These are phyloP conservation scores for Acanthosoma haemorrhoidale DNA, from an alignment of 2,888 invertebrate species.

Conservation along the genomic window DNA sequence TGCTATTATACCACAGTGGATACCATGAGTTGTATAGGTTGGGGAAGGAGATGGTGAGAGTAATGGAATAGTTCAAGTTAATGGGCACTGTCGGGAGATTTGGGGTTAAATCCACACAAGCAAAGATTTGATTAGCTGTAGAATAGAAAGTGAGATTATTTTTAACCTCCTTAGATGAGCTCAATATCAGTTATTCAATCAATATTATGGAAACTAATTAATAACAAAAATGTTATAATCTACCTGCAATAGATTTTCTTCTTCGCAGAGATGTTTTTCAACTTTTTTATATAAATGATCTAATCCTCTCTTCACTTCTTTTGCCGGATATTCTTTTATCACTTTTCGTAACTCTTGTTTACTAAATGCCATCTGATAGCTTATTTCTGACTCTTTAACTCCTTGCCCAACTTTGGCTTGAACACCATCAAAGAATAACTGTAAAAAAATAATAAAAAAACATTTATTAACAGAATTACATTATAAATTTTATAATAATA, in stretches of 20 bases:
- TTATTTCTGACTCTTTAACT: constrained; percentile 93
- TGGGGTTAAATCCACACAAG: too few relatives aligned
- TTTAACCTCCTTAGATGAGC: background rate
- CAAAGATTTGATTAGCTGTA: background rate
- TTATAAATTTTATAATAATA: background rate
- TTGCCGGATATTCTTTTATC: constrained; percentile 87
- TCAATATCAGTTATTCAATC: background rate
- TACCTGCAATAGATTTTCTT: constrained; percentile 81
- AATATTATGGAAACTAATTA: background rate
- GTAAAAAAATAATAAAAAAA: constrained; percentile 43
- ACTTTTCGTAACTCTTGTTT: constrained; percentile 94
- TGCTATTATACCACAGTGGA: too few relatives aligned
- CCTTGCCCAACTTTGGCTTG: constrained; percentile 88
- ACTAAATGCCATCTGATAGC: constrained; percentile 94
- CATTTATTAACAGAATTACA: background rate
- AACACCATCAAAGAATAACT: constrained; percentile 96
- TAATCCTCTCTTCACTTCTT: constrained; percentile 86
- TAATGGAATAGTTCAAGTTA: too few relatives aligned
- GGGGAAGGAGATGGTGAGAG: too few relatives aligned
- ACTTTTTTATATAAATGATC: constrained; percentile 92
- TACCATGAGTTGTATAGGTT: too few relatives aligned
- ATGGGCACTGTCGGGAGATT: too few relatives aligned
- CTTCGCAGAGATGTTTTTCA: constrained; percentile 94
- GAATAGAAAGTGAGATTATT: background rate
- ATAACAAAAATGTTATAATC: background rate